A percentile compares a stretch with the other conserved stretches of the same genome.
These are phyloP conservation scores for Caenorhabditis inopinata DNA, from an alignment of 1,140 invertebrate species.

Conservation along the genomic window DNA sequence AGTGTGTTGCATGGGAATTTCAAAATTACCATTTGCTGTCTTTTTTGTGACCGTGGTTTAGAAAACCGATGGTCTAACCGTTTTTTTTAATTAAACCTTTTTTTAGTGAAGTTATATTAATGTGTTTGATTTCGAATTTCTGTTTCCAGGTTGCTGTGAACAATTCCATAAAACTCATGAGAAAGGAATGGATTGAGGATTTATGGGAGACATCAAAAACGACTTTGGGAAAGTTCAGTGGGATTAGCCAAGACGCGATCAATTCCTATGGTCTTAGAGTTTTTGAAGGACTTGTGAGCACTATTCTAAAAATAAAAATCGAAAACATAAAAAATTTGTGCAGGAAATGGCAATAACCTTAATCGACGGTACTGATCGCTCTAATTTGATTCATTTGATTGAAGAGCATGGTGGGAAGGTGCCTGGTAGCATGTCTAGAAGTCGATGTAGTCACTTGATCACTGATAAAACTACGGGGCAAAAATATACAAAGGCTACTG, in stretches of 20 bases:
- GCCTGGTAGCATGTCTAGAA: slow-evolving; percentile 26
- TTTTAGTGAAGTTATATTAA: no score
- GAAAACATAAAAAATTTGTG: no score
- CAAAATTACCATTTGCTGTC: no score
- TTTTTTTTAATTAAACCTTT: no score
- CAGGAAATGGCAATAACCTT: slow-evolving; percentile 17
- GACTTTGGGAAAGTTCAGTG: slow-evolving; percentile 10
- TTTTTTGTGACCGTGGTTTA: no score
- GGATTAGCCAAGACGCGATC: background rate
- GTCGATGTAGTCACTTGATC: slow-evolving; percentile 34
- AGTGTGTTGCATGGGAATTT: no score
- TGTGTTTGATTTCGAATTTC: no score
- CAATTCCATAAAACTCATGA: background rate
- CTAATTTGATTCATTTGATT: slow-evolving; percentile 3
- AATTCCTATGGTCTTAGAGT: background rate
- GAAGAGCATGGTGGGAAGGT: slow-evolving; percentile 33
- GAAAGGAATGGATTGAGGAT: slow-evolving; percentile 26
- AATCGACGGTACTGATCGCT: slow-evolving; percentile 1
- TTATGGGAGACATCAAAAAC: background rate
- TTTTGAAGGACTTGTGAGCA: background rate
- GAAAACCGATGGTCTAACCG: no score
- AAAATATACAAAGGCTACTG: slow-evolving; percentile 29
- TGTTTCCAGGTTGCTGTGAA: background rate
- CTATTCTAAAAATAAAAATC: no score
- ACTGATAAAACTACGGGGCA: slow-evolving; percentile 13